Conservation (phyloP, 2,888 invertebrate genomes). For the Chorisops tibialis region DNA sequence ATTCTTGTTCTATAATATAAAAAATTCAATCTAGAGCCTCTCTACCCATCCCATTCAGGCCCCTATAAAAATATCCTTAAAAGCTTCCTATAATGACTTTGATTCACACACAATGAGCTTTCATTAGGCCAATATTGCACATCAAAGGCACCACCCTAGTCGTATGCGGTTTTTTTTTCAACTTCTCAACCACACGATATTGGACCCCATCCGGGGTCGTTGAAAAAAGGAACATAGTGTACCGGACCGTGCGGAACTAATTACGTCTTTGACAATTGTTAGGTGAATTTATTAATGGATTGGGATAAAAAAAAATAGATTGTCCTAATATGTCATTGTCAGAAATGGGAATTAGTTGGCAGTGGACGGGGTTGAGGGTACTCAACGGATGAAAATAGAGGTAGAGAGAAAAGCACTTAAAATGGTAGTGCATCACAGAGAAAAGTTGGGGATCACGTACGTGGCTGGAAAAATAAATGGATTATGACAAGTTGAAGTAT, state of each 20-base stretch:
- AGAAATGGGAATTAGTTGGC: slow-evolving; percentile 2
- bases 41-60: no score
- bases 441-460: not conserved
- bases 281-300: slow-evolving; percentile 23
- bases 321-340: slow-evolving; percentile 23
- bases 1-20: no score
- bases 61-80: not conserved
- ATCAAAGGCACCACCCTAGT: not conserved
- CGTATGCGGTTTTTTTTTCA: not conserved
- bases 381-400: not conserved
- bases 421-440: slow-evolving; percentile 7
- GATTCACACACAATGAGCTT: not conserved
- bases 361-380: not conserved
- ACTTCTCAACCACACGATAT: not conserved
- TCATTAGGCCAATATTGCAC: slow-evolving; percentile 5
- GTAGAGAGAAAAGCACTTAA: slow-evolving; percentile 13
- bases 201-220: no score
- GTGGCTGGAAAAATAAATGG: slow-evolving; percentile 6
- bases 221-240: not conserved
- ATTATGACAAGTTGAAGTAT: slow-evolving; percentile 20
- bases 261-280: slow-evolving; percentile 22
- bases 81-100: not conserved
- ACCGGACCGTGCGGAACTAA: slow-evolving; percentile 16
- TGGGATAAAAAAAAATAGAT: slow-evolving; percentile 18
- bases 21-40: no score